Percentiles rank a stretch among this genome's conserved stretches.
These are phyloP conservation scores for Mycteria americana DNA, from an alignment of 2,797 vertebrate species.

Conservation along the genomic window DNA sequence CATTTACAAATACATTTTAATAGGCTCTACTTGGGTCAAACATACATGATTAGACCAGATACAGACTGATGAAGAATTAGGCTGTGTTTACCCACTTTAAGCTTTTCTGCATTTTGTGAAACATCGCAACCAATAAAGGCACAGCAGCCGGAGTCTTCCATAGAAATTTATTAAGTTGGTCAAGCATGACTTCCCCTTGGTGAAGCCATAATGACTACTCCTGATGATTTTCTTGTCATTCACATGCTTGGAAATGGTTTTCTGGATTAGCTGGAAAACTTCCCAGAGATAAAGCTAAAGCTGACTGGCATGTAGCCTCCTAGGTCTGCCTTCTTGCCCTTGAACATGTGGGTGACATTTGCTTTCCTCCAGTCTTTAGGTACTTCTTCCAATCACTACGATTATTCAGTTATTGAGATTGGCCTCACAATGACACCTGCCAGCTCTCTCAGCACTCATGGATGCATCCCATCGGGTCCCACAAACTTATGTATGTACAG, in stretches of 20 bases:
- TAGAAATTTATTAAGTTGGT: background rate
- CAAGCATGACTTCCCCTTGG: rapidly evolving
- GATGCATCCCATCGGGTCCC: background rate
- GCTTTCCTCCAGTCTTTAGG: background rate
- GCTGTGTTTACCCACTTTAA: background rate
- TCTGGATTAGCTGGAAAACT: background rate
- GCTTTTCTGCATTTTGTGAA: background rate
- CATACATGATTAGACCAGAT: background rate
- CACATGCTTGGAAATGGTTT: background rate
- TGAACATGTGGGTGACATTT: background rate
- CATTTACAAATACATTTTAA: background rate
- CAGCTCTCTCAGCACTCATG: background rate
- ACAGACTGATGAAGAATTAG: background rate
- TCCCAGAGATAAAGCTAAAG: background rate
- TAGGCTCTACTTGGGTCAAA: background rate
- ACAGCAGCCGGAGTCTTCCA: background rate
- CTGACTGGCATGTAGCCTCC: background rate
- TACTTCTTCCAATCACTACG: background rate
- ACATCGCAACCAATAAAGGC: background rate
- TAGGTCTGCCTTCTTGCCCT: background rate
- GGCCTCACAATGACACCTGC: background rate
- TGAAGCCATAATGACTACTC: background rate
- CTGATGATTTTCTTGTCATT: background rate
- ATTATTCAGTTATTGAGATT: background rate
- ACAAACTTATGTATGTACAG: background rate